These are phyloP conservation scores for Pterophyllum scalare DNA, from an alignment of 2,113 vertebrate species.

Conservation along the genomic window DNA sequence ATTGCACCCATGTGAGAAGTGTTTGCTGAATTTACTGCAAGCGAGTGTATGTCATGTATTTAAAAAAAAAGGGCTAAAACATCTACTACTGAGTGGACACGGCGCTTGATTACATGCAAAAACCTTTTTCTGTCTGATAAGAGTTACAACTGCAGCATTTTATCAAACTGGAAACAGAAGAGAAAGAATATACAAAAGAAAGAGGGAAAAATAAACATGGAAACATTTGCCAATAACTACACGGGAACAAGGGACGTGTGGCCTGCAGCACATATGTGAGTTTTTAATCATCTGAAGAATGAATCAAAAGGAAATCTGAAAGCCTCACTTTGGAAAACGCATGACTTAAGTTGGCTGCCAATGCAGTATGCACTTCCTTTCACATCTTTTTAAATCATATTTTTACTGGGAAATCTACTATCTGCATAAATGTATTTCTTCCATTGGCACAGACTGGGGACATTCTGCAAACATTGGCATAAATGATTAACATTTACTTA, in stretches of 20 bases:
- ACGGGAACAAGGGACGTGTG: slow-evolving; percentile 28
- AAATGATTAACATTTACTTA: too few relatives aligned
- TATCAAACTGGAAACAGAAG: not conserved
- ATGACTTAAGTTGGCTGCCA: not conserved
- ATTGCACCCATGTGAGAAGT: slow-evolving; percentile 1
- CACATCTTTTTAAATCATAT: not conserved
- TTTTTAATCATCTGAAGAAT: slow-evolving; percentile 8
- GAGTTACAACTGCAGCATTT: not conserved
- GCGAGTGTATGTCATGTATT: not conserved
- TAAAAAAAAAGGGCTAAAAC: not conserved
- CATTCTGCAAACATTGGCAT: not conserved
- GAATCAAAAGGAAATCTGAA: slow-evolving; percentile 13
- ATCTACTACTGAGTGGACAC: not conserved
- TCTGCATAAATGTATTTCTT: not conserved
- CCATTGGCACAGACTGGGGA: not conserved
- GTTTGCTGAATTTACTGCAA: not conserved
- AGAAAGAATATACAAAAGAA: not conserved
- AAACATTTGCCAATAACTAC: slow-evolving; percentile 32
- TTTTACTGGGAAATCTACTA: not conserved
- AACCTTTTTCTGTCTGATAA: not conserved
- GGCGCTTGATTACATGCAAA: slow-evolving; percentile 10
- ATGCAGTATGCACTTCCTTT: not conserved
- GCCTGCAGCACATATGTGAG: slow-evolving; percentile 29
- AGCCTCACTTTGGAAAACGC: not conserved
- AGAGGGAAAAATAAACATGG: not conserved